phyloP scores from a whole-genome alignment of 2,888 invertebrate genomes.

The Aricia artaxerxes region DNA sequence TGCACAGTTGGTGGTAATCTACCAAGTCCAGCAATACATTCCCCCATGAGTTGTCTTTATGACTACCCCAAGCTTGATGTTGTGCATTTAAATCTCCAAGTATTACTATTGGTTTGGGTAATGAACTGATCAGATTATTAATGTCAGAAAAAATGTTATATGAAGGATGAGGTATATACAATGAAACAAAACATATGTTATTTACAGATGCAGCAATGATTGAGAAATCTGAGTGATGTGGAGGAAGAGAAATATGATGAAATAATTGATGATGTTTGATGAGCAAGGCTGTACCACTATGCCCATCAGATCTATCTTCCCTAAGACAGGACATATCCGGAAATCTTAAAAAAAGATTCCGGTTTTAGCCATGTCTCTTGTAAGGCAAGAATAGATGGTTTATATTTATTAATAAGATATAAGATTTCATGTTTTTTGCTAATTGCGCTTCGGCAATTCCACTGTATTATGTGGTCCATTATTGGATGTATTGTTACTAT shows the following conservation, averaged over 20 bases:
- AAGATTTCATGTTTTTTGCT: neutral
- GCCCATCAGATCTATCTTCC: no score
- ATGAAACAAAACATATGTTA: no score
- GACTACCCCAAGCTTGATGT: constrained; percentile 14
- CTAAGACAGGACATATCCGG: neutral
- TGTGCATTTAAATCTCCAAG: constrained; percentile 22
- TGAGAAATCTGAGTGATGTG: no score
- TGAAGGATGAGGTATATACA: neutral
- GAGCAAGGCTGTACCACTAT: no score
- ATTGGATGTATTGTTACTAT: neutral
- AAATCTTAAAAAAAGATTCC: neutral
- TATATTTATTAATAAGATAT: neutral
- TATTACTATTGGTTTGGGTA: constrained; percentile 11
- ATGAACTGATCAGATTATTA: neutral
- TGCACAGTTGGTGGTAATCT: neutral
- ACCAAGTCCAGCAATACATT: neutral
- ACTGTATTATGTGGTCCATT: neutral
- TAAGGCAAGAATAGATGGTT: neutral
- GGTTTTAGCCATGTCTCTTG: constrained; percentile 17
- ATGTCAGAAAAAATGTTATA: constrained; percentile 5
- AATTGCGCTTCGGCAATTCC: neutral
- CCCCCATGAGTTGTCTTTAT: neutral
- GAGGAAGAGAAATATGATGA: neutral
- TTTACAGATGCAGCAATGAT: no score
- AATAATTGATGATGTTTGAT: no score